phyloP scores from a whole-genome alignment of 2,113 vertebrate species.

The Pterophyllum scalare region DNA sequence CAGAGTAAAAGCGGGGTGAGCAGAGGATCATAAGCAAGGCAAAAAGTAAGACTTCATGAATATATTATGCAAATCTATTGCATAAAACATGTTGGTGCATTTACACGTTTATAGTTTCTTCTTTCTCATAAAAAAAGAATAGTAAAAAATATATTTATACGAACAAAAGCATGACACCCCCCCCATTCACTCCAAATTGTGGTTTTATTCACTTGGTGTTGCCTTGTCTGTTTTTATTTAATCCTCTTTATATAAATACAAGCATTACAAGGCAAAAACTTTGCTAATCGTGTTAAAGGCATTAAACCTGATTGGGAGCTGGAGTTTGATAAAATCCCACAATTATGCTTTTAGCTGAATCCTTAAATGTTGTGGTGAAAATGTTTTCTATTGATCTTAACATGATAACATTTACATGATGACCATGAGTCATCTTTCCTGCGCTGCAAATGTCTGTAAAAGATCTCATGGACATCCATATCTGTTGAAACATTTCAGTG shows the following conservation, averaged over 20 bases:
- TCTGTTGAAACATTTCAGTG: neutral
- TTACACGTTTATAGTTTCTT: slow-evolving; percentile 37
- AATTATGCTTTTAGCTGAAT: neutral
- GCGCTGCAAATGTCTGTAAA: neutral
- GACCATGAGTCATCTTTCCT: neutral
- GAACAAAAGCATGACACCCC: slow-evolving; percentile 7
- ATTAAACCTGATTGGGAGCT: neutral
- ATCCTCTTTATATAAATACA: neutral
- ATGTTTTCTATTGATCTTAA: neutral
- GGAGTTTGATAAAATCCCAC: neutral
- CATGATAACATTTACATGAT: neutral
- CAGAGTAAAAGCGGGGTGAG: slow-evolving; percentile 7
- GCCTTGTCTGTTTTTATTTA: neutral
- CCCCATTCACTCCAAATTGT: neutral
- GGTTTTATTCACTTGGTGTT: neutral
- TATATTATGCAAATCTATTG: slow-evolving; percentile 40
- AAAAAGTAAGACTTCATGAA: slow-evolving; percentile 37
- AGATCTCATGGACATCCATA: neutral
- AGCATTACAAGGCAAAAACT: neutral
- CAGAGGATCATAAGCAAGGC: neutral
- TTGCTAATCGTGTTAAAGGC: neutral
- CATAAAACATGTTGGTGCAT: slow-evolving; percentile 48
- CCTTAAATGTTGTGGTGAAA: neutral
- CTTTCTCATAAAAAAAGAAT: slow-evolving; percentile 15
- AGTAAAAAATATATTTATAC: slow-evolving; percentile 44